Conservation (phyloP, 2,888 invertebrate species). For the Gnatocerus cornutus region DNA sequence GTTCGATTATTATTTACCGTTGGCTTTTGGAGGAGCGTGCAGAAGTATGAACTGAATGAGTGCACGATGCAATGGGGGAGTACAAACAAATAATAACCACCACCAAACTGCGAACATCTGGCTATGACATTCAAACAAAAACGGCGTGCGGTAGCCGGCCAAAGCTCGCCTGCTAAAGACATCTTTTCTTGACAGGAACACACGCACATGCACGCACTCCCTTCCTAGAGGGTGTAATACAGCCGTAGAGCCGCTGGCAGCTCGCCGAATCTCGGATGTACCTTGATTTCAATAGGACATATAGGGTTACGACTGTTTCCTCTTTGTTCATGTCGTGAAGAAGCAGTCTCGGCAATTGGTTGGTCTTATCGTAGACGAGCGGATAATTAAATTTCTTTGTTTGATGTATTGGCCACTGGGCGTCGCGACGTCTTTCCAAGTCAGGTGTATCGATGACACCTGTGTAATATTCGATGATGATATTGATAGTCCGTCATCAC, state of each 20-base stretch:
- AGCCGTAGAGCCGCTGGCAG: constrained; percentile 20
- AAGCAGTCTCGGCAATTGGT: constrained; percentile 33
- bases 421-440: constrained; percentile 5
- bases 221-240: constrained; percentile 35
- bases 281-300: constrained; percentile 46
- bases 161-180: constrained; percentile 69
- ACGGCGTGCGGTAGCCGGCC: constrained; percentile 68
- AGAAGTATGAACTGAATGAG: constrained; percentile 36
- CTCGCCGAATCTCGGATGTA: constrained; percentile 18
- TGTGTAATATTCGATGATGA: constrained; percentile 27
- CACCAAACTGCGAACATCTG: constrained; percentile 71
- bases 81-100: constrained; percentile 66
- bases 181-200: constrained; percentile 60
- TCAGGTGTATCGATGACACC: constrained; percentile 21
- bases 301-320: constrained; percentile 44
- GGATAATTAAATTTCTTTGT: constrained; percentile 76
- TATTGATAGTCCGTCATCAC: constrained; percentile 60
- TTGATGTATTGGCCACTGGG: constrained; percentile 72
- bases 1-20: constrained; percentile 29
- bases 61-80: constrained; percentile 60
- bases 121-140: constrained; percentile 73
- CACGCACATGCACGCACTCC: constrained; percentile 56
- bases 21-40: constrained; percentile 35
- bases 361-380: constrained; percentile 74
- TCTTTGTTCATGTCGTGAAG: constrained; percentile 35